These are phyloP conservation scores for Noctilio leporinus DNA, from an alignment of 2,113 vertebrate species.

Conservation along the genomic window DNA sequence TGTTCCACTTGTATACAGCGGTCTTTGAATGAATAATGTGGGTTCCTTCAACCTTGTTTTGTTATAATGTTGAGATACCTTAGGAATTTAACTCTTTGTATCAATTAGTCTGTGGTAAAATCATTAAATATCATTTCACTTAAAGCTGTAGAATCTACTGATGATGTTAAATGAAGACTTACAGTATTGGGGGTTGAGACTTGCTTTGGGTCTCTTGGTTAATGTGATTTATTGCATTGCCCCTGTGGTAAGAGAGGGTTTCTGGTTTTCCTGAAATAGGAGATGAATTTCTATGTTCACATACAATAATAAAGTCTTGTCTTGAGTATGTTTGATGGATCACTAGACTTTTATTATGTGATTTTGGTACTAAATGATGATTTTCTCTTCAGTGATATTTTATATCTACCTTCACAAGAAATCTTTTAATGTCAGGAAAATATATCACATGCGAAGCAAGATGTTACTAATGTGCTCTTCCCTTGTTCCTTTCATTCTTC, in stretches of 20 bases:
- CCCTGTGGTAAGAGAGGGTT: neutral
- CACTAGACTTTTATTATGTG: neutral
- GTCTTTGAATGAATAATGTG: neutral
- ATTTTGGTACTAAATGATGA: neutral
- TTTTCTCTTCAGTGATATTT: constrained; percentile 12
- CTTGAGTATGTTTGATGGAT: neutral
- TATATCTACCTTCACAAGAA: neutral
- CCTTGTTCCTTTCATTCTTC: neutral
- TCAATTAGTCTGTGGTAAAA: neutral
- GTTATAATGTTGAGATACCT: neutral
- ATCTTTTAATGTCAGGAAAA: neutral
- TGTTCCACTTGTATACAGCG: neutral
- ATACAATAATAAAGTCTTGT: neutral
- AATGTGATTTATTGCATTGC: neutral
- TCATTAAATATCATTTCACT: neutral
- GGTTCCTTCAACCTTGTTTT: neutral
- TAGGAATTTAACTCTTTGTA: neutral
- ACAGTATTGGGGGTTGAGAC: neutral
- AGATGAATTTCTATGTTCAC: neutral
- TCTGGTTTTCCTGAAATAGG: constrained; percentile 13
- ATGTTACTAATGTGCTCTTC: neutral
- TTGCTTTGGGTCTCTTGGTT: neutral
- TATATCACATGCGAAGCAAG: neutral
- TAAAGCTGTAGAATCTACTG: neutral
- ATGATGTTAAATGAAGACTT: neutral